Base-by-base conservation (phyloP, 2,113 vertebrate genomes). In the Pterocles orientalis region DNA sequence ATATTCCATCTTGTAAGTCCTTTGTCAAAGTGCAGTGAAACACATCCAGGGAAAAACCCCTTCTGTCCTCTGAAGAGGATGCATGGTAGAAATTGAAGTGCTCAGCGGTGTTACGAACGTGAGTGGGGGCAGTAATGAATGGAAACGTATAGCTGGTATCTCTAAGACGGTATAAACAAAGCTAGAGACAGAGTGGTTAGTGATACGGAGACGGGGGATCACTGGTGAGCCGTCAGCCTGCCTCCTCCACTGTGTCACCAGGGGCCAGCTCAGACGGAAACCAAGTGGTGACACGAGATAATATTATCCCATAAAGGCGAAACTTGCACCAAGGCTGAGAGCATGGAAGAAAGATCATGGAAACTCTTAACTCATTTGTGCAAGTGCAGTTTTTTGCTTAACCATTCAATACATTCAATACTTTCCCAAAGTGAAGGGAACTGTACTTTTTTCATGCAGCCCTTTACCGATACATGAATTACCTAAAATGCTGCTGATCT, bases 81-180 rank as follows among this genome's bases (percentile, higher is more conserved):
- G 18, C 25, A 43, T 0, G 3, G 14, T 24, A 80, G 70, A 76
- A 70, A 18, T 1, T 25, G 24, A 81, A 92, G 80, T 28, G 56
- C 20, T 79, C 50, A 1, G 69, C 41, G 28, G 66, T 14, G 76
- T 68, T 82, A 13, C 7, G 1, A 12, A 43, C 72, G 53, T 50
- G 71, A 62, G 45, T 1, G 20, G 83, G n/a, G 73, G 81, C 41
- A 45, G 34, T 25, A 92, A 92, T 39, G 82, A 81, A 85, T 86
- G 95, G 96, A 97, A 97, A 95, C 91, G 36, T 6, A 7, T 1
- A 65, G 15, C 45, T 76, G 64, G 16, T 97, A 94, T 96, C 95
- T 88, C 77, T 16, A 26, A 79, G 26, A 29, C 10, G 34, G 62
- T 34, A n/a, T 16, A 91, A 93, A 78, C 87, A 93, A 83, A 83